Base-by-base conservation (phyloP, 2,797 vertebrate genomes). In the Chelmon rostratus region DNA sequence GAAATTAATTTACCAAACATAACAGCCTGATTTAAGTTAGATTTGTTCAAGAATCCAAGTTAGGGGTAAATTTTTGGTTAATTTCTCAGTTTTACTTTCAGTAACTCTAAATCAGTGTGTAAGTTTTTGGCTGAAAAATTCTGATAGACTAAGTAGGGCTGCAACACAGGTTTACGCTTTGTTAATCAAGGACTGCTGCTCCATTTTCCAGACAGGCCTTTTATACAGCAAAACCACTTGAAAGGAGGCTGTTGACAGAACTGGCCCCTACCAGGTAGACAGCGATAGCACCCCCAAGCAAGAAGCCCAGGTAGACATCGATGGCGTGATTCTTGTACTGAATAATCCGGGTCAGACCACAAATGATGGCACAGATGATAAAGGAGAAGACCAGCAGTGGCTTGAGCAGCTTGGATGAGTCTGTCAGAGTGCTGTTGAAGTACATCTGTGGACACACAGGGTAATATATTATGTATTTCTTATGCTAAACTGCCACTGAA, bases 241-340 rank as follows among this genome's bases (percentile, higher is more conserved):
- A 44, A 59, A 74, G 9, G 6, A 65, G 5, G 7, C 13, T 18
- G 33, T 44, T 68, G 23, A 64, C 28, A 13, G 23, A 16, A 58
- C 38, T 28, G 13, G 18, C 4, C 3, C 86, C 61, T 95, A 99
- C 98, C 96, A 99, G 93, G 88, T 99, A 99, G 73, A 98, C 92
- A 47, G 98, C 98, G 53, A 99, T 98, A 85, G 96, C 96, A 57
- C 97, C 97, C 86, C 98, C 98, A 58, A 99, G 96, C 70, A 99
- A 93, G 89, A 99, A 99, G 65, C 98, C 98, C 90, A 98, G 95
- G 90, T 99, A 99, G 86, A 99, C 98, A 35, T 99, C 98, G 21
- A 97, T 94, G 42, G 98, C 96, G 3, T 99, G 98, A 92, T 97
- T 99, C 96, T 98, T 99, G 88, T 99, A 98, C 84, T 99, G 98